Conservation (phyloP, 2,113 vertebrate species). For the Malurus melanocephalus region DNA sequence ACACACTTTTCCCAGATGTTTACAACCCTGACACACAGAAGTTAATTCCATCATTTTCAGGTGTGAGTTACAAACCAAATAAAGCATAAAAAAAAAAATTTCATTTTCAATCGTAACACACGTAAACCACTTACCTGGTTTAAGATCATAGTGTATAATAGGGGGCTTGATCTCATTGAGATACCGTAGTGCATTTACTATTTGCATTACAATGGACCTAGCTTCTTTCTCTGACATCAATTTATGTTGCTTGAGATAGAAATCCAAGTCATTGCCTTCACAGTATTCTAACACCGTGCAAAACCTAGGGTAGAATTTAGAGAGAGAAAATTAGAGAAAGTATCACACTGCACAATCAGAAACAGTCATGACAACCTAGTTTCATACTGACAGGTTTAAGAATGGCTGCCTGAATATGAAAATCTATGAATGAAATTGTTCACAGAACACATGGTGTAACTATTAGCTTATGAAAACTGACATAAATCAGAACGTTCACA, state of each 20-base stretch:
- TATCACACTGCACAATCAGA: not conserved
- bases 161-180: constrained; percentile 99
- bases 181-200: constrained; percentile 97
- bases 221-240: constrained; percentile 98
- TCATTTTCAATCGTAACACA: not conserved
- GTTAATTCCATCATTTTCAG: not conserved
- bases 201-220: constrained; percentile 98
- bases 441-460: not conserved
- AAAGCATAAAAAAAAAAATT: not conserved
- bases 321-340: not conserved
- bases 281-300: constrained; percentile 99
- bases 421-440: not conserved
- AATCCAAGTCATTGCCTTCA: constrained; percentile 99
- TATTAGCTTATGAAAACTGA: not conserved
- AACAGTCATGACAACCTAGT: not conserved
- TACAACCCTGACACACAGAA: not conserved
- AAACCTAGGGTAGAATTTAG: constrained; percentile 78
- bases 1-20: not conserved
- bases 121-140: constrained; percentile 83
- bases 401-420: not conserved
- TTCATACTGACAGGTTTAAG: not conserved
- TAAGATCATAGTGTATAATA: constrained; percentile 99
- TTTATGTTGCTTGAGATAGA: constrained; percentile 99
- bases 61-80: not conserved
- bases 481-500: not conserved